A percentile compares a stretch with the other conserved stretches of the same genome.
These are phyloP conservation scores for Corbicula japonica DNA, from an alignment of 2,888 invertebrate genomes.

Conservation along the genomic window DNA sequence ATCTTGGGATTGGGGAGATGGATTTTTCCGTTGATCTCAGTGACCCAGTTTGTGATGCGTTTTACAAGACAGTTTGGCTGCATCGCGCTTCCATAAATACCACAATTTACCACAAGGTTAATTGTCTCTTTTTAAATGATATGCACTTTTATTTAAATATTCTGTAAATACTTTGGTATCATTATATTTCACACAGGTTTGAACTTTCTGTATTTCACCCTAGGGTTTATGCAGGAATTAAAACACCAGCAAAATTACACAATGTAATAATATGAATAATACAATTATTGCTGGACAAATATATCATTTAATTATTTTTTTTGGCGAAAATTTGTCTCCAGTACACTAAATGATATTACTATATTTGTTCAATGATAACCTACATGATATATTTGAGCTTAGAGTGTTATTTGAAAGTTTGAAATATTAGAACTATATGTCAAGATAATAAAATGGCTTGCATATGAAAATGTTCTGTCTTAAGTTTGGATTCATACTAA, in stretches of 20 bases:
- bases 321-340: too few species aligned
- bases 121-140: not conserved
- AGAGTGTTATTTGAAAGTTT: too few species aligned
- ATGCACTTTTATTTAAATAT: not conserved
- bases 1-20: constrained; percentile 91
- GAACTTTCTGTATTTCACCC: not conserved
- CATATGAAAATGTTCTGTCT: too few species aligned
- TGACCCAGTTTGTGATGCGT: constrained; percentile 93
- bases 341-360: too few species aligned
- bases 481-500: too few species aligned
- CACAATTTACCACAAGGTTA: constrained; percentile 93
- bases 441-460: too few species aligned
- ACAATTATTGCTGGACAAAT: too few species aligned
- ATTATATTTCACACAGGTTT: not conserved
- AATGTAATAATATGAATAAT: too few species aligned
- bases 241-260: not conserved
- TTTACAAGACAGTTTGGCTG: constrained; percentile 95
- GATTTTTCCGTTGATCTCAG: constrained; percentile 88
- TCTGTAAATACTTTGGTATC: not conserved
- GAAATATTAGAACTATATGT: too few species aligned
- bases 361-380: too few species aligned
- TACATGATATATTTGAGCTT: too few species aligned
- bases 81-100: constrained; percentile 94
- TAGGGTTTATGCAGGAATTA: not conserved
- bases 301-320: too few species aligned